Evolutionary conservation across 2,113 vertebrate genomes (phyloP).

Genomic region (Aythya baeri): DNA sequence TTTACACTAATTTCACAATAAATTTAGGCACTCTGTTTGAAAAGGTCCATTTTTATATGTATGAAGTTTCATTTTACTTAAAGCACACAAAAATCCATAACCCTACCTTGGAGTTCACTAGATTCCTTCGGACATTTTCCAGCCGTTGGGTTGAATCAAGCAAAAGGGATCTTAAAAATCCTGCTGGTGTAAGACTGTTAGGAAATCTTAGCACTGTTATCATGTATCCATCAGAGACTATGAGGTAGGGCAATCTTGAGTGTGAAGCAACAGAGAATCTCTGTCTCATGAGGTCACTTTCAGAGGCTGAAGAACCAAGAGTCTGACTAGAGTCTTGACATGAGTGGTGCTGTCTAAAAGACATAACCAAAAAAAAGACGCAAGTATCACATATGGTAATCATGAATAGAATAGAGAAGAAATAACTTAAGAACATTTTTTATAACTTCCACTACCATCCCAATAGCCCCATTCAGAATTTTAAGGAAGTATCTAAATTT

Average conservation of each 20-base stretch:
- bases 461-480: background rate
- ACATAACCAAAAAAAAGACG: slow-evolving; percentile 8
- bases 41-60: background rate
- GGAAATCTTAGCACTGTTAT: slow-evolving; percentile 84
- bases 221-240: slow-evolving; percentile 96
- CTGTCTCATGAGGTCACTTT: slow-evolving; percentile 85
- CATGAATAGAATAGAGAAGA: background rate
- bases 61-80: background rate
- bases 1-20: background rate
- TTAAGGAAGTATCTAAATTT: background rate
- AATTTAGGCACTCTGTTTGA: rapidly evolving
- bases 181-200: slow-evolving; percentile 76
- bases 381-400: background rate
- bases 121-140: slow-evolving; percentile 71
- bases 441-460: background rate
- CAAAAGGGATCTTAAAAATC: slow-evolving; percentile 81
- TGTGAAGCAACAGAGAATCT: slow-evolving; percentile 92
- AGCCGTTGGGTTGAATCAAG: slow-evolving; percentile 83
- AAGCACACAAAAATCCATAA: background rate
- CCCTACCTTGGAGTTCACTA: slow-evolving; percentile 80
- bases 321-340: slow-evolving; percentile 77
- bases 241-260: slow-evolving; percentile 84
- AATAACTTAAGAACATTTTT: background rate
- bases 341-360: slow-evolving; percentile 78
- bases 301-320: slow-evolving; percentile 85